Base-by-base conservation (phyloP, 2,797 vertebrate genomes). In the Delichon dasypus region DNA sequence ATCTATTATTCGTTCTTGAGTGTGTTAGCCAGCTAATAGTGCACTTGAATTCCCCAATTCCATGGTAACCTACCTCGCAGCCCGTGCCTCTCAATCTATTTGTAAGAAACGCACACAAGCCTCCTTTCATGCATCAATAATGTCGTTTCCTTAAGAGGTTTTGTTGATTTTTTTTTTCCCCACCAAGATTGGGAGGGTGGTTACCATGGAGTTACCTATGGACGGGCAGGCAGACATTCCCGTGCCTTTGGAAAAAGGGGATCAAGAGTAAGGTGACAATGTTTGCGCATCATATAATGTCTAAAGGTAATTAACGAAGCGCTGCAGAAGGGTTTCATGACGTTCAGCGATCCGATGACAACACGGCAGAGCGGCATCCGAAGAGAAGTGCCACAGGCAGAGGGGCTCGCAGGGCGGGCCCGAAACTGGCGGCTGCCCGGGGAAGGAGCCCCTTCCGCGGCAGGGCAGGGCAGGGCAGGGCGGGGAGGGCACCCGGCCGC, bases 191-290 rank as follows among this genome's bases (percentile, higher is more conserved):
- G 55, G 66, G 74, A 84, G 72, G 55, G 84, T 92, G 78, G 95
- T 94, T 96, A 93, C 95, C 92, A 95, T 95, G 93, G 93, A 92
- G 87, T 95, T 92, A 90, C 93, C 87, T 90, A 67, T 32, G 73
- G 83, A 88, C 30, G 48, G 85, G 87, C 8, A 12, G 73, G 34
- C 62, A 79, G 67, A 22, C 47, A 36, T n/a, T 25, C 54, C 85
- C 74, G 1, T 75, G 80, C 62, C 2, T 84, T 62, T 12, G 58
- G 54, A n/a, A 71, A 38, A 42, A 76, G 34, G 32, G 54, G 83
- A 53, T 7, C 55, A 47, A 61, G 77, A 90, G 73, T 53, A 54
- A 68, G n/a, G 42, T 55, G 64, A 30, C 45, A 54, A 1, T 57
- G 38, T 68, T 75, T 29, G 78, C 34, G 47, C 71, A 53, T 11